phyloP scores from a whole-genome alignment of 2,797 vertebrate species.

The Todus mexicanus region DNA sequence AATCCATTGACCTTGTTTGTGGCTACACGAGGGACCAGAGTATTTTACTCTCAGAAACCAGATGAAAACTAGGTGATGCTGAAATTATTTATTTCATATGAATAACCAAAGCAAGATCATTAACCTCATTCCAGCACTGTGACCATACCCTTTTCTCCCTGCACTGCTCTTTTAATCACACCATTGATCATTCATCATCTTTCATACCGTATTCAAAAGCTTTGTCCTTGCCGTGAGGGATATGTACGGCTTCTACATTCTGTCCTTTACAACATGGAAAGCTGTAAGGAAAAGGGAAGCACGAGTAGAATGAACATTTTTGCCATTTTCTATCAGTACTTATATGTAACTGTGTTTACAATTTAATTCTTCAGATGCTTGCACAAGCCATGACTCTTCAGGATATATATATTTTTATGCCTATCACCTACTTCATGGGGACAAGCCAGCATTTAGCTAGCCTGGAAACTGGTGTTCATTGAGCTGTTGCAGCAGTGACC shows the following conservation, averaged over 20 bases:
- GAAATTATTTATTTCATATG: background rate
- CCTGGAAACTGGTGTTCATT: background rate
- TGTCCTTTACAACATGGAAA: background rate
- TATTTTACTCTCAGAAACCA: background rate
- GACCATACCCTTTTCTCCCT: background rate
- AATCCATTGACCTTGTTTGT: background rate
- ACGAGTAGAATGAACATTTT: background rate
- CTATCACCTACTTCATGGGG: fast-evolving
- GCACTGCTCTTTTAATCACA: background rate
- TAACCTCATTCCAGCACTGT: background rate
- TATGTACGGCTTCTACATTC: background rate
- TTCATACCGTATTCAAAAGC: background rate
- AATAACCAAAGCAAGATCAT: background rate
- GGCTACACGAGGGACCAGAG: background rate
- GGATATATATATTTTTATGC: background rate
- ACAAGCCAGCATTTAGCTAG: background rate
- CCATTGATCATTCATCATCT: background rate
- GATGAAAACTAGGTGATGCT: background rate
- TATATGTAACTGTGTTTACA: background rate
- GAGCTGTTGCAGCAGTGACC: background rate
- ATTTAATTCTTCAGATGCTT: background rate
- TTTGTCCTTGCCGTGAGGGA: background rate
- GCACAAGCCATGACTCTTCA: background rate
- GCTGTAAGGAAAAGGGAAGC: background rate
- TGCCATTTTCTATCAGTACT: background rate